A percentile compares a stretch with the other conserved stretches of the same genome.
phyloP scores from a whole-genome alignment of 2,113 vertebrate genomes.

The Ginglymostoma cirratum region DNA sequence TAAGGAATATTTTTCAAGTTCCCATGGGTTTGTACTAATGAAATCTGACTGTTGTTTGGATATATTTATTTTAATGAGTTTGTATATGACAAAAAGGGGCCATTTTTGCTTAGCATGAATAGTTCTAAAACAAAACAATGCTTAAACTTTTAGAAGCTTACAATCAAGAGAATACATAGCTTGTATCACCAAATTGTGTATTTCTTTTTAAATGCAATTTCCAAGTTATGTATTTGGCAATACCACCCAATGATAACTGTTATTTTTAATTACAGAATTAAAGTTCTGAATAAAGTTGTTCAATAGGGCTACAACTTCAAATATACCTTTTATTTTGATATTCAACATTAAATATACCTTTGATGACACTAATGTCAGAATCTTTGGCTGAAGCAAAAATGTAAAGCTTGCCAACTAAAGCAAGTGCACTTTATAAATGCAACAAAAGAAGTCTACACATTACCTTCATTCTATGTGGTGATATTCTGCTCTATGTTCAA shows the following conservation, averaged over 20 bases:
- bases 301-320: neutral
- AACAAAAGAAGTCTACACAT: neutral
- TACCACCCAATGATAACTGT: neutral
- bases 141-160: neutral
- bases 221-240: neutral
- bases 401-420: neutral
- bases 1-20: slow-evolving; percentile 7
- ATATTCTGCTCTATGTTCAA: neutral
- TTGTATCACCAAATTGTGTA: neutral
- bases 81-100: neutral
- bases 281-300: neutral
- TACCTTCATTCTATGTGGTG: neutral
- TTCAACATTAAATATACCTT: neutral
- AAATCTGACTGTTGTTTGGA: slow-evolving; percentile 3
- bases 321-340: neutral
- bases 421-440: neutral
- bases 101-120: neutral
- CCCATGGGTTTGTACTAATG: slow-evolving; percentile 25
- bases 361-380: neutral
- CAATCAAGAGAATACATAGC: neutral
- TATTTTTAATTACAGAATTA: neutral
- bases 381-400: neutral
- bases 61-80: neutral
- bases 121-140: neutral
- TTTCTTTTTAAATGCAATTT: slow-evolving; percentile 9